Conservation (phyloP, 2,113 vertebrate genomes). For the Leptobrachium ailaonicum region DNA sequence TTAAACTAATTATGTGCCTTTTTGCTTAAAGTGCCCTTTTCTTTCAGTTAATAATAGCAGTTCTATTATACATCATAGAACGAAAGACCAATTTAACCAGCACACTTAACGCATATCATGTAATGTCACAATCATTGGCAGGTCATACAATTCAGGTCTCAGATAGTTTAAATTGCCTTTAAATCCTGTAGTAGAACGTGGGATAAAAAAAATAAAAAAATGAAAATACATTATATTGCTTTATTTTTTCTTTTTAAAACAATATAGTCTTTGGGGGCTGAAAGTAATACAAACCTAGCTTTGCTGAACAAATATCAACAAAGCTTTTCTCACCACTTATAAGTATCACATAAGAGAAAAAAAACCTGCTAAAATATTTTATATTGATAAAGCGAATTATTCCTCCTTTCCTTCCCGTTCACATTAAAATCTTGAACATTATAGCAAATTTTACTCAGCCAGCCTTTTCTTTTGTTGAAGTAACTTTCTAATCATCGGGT, state of each 20-base stretch:
- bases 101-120: conserved; percentile 30
- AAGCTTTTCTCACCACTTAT: too few relatives aligned
- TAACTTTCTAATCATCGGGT: conserved; percentile 49
- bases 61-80: conserved; percentile 19
- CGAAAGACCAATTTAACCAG: conserved; percentile 29
- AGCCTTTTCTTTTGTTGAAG: conserved; percentile 48
- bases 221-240: background rate
- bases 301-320: too few relatives aligned
- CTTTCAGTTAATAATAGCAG: conserved; percentile 41
- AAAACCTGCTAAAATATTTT: too few relatives aligned
- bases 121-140: conserved; percentile 26
- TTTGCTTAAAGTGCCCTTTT: conserved; percentile 47
- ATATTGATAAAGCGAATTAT: too few relatives aligned
- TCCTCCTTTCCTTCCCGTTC: background rate
- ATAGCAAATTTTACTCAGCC: background rate
- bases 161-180: background rate
- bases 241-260: too few relatives aligned
- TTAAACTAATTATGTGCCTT: conserved; percentile 46
- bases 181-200: background rate
- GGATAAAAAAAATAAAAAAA: background rate
- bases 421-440: conserved; percentile 19
- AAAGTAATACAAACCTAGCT: too few relatives aligned
- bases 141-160: conserved; percentile 13
- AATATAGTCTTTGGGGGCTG: too few relatives aligned
- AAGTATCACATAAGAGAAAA: too few relatives aligned